These are phyloP conservation scores for Panthera tigris DNA, from an alignment of 2,113 vertebrate species.

Conservation along the genomic window DNA sequence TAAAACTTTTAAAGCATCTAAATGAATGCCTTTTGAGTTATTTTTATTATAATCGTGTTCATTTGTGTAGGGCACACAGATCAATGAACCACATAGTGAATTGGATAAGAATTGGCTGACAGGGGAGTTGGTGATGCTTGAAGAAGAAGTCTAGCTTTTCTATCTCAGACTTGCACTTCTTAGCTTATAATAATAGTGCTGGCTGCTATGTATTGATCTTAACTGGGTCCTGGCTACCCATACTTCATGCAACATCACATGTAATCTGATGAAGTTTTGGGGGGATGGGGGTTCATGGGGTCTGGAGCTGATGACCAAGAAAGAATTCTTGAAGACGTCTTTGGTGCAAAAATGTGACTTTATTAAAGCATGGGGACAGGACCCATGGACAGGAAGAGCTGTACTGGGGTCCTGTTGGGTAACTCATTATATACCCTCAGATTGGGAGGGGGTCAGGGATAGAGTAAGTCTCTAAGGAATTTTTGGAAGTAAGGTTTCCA, in stretches of 20 bases:
- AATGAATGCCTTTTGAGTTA: background rate
- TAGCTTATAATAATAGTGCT: background rate
- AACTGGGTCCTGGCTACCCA: background rate
- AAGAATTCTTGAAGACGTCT: too few species aligned
- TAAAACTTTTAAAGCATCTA: background rate
- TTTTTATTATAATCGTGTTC: background rate
- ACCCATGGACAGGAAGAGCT: too few species aligned
- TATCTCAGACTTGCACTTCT: background rate
- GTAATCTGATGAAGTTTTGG: background rate
- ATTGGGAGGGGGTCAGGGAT: too few species aligned
- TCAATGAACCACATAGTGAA: background rate
- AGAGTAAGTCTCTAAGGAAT: too few species aligned
- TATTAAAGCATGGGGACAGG: too few species aligned
- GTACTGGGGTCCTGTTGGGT: too few species aligned
- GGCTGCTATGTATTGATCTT: background rate
- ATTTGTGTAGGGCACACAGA: background rate
- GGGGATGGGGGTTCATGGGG: too few species aligned
- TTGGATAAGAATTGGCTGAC: background rate
- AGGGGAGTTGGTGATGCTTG: background rate
- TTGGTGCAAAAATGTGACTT: too few species aligned
- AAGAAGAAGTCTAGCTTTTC: background rate
- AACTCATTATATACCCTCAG: too few species aligned
- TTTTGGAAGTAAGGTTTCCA: too few species aligned
- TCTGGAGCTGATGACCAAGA: too few species aligned
- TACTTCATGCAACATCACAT: background rate